phyloP scores from a whole-genome alignment of 2,113 vertebrate genomes.

The Eptesicus fuscus region DNA sequence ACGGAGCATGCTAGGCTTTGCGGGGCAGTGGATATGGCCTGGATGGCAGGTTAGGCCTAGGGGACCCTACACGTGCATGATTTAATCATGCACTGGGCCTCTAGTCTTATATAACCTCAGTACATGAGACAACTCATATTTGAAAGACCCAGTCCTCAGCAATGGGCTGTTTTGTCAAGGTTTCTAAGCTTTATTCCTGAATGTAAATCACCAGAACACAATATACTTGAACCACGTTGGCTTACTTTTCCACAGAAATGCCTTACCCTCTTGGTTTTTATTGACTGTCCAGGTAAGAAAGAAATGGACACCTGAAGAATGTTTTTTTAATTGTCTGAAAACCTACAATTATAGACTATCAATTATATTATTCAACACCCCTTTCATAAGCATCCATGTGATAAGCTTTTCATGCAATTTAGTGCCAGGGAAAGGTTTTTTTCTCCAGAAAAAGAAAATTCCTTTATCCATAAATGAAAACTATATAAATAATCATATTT shows the following conservation, averaged over 20 bases:
- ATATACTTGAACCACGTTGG: background rate
- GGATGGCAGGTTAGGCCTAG: no score
- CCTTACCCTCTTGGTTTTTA: background rate
- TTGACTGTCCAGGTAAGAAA: background rate
- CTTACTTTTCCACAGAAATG: background rate
- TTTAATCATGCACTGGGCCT: no score
- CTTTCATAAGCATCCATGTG: background rate
- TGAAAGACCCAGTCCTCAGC: background rate
- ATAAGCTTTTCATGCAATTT: background rate
- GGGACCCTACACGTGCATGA: no score
- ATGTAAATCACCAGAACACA: background rate
- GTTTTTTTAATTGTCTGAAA: background rate
- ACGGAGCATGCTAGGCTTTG: no score
- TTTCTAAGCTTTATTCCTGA: background rate
- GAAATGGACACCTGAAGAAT: background rate
- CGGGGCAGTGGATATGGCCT: no score
- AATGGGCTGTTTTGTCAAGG: background rate
- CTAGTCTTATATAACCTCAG: background rate
- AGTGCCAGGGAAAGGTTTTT: background rate
- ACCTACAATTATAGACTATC: background rate
- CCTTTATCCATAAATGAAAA: background rate
- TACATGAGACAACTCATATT: background rate
- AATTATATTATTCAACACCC: background rate
- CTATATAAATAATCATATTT: background rate
- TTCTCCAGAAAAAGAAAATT: background rate